Evolutionary conservation across 2,113 vertebrate genomes (phyloP).

Genomic region (Bungarus multicinctus): DNA sequence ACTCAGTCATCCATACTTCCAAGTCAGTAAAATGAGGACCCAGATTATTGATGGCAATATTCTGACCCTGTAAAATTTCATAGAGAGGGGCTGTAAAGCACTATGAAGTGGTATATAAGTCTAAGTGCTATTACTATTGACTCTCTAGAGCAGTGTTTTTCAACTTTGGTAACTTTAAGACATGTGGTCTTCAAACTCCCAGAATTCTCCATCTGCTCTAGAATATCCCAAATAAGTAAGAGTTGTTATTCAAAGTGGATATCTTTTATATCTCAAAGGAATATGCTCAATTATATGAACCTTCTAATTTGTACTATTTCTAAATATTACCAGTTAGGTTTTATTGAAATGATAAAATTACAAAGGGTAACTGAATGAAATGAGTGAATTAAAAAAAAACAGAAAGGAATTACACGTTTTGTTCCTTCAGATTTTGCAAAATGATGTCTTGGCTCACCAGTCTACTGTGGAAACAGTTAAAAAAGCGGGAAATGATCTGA

Average conservation of each 20-base stretch:
- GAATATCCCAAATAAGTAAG: neutral
- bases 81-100: neutral
- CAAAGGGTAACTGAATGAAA: neutral
- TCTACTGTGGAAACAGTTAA: constrained; percentile 91
- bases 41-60: neutral
- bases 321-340: neutral
- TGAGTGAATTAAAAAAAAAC: neutral
- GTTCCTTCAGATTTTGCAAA: constrained; percentile 86
- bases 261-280: neutral
- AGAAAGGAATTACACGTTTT: constrained; percentile 15
- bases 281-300: neutral
- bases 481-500: constrained; percentile 89
- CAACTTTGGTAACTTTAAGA: neutral
- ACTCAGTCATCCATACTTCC: neutral
- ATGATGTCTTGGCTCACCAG: constrained; percentile 93
- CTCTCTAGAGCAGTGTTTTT: neutral
- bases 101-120: neutral
- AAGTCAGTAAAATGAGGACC: neutral
- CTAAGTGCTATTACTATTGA: neutral
- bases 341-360: neutral
- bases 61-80: neutral
- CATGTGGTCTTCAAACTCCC: neutral
- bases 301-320: neutral
- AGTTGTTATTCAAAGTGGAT: neutral
- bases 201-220: neutral